Evolutionary conservation across 1,140 invertebrate species (phyloP).

Genomic region (Drosophila pseudoananassae): DNA sequence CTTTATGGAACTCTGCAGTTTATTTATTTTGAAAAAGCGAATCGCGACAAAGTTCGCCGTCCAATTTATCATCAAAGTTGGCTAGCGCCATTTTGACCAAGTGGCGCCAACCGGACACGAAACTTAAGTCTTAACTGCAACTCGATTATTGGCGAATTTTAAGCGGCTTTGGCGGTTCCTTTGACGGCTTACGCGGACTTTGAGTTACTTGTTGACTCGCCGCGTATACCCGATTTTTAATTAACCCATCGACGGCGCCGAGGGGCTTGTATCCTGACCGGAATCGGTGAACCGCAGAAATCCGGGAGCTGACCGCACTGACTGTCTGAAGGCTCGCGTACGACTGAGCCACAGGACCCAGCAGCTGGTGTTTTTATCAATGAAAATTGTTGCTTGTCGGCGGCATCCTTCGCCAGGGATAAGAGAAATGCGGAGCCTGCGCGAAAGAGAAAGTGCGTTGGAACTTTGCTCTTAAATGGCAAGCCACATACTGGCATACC

Average conservation of each 20-base stretch:
- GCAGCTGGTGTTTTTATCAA: slow-evolving; percentile 74
- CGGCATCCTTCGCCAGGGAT: slow-evolving; percentile 14
- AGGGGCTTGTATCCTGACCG: not conserved
- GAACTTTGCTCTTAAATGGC: slow-evolving; percentile 26
- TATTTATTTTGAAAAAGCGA: slow-evolving; percentile 16
- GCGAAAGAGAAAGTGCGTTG: slow-evolving; percentile 13
- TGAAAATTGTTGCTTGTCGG: slow-evolving; percentile 72
- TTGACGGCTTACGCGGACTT: slow-evolving; percentile 4
- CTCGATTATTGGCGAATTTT: slow-evolving; percentile 11
- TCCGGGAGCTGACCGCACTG: slow-evolving; percentile 15
- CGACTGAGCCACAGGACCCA: slow-evolving; percentile 65
- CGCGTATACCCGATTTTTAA: slow-evolving; percentile 51
- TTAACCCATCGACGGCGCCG: slow-evolving; percentile 19
- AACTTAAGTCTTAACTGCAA: not conserved
- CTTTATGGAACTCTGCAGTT: slow-evolving; percentile 1
- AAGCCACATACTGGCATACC: slow-evolving; percentile 2
- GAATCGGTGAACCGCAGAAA: not conserved
- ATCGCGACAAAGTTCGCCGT: slow-evolving; percentile 30
- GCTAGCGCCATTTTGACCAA: slow-evolving; percentile 14
- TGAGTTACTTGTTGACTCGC: slow-evolving; percentile 19
- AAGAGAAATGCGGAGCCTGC: slow-evolving; percentile 24
- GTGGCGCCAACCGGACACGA: slow-evolving; percentile 32
- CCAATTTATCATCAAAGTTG: slow-evolving; percentile 43
- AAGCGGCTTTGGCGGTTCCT: slow-evolving; percentile 6
- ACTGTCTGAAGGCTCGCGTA: slow-evolving; percentile 63